Evolutionary conservation across 1,140 invertebrate species (phyloP).

Genomic region (Drosophila sp.): DNA sequence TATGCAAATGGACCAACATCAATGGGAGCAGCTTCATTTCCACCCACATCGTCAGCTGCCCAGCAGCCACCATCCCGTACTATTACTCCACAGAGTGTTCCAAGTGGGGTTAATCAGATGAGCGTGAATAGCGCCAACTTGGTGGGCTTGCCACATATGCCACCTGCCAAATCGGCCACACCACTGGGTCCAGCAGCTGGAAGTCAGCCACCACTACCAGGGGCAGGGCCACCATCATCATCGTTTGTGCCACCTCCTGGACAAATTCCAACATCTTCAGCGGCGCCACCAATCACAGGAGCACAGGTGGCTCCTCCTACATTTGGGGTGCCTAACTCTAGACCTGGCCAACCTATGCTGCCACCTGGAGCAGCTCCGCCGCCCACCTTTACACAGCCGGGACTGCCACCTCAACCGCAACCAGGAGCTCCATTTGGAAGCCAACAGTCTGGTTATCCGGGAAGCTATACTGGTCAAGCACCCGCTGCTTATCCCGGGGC

Average conservation of each 20-base stretch:
- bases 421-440: constrained; percentile 34
- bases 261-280: constrained; percentile 38
- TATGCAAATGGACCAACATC: constrained; percentile 61
- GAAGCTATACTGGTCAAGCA: constrained; percentile 31
- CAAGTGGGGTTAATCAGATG: constrained; percentile 73
- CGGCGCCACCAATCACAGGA: constrained; percentile 53
- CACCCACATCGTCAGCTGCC: constrained; percentile 33
- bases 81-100: constrained; percentile 57
- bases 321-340: constrained; percentile 30
- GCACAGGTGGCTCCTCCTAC: constrained; percentile 21
- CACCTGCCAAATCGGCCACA: constrained; percentile 54
- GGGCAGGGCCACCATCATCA: constrained; percentile 19
- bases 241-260: constrained; percentile 16
- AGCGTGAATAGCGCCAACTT: constrained; percentile 73
- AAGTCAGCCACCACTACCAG: constrained; percentile 24
- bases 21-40: constrained; percentile 27
- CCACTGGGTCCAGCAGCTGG: constrained; percentile 2
- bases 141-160: constrained; percentile 75
- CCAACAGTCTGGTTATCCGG: constrained; percentile 32
- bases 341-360: constrained; percentile 43
- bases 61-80: constrained; percentile 28
- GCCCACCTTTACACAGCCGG: constrained; percentile 20
- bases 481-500: constrained; percentile 45
- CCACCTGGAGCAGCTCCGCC: constrained; percentile 20
- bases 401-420: constrained; percentile 36